These are phyloP conservation scores for Diachasma alloeum DNA, from an alignment of 1,140 invertebrate species.

Conservation along the genomic window DNA sequence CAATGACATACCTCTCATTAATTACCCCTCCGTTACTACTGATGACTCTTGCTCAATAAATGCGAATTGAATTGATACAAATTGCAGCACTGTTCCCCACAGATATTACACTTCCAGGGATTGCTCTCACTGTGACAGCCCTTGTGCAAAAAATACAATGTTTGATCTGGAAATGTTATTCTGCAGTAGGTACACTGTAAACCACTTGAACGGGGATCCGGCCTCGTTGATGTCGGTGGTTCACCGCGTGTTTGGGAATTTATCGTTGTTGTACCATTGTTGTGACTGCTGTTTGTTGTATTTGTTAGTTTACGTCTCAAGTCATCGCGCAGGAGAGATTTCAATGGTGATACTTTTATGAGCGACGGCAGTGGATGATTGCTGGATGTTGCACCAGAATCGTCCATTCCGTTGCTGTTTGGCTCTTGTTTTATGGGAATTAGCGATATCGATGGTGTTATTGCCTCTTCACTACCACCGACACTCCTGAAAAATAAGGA, in stretches of 20 bases:
- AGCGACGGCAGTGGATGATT: constrained; percentile 68
- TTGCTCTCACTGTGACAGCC: constrained; percentile 96
- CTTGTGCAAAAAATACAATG: constrained; percentile 96
- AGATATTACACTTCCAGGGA: constrained; percentile 98
- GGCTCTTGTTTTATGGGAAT: constrained; percentile 86
- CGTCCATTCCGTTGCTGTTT: constrained; percentile 64
- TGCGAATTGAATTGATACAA: constrained; percentile 97
- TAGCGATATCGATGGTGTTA: constrained; percentile 84
- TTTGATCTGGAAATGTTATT: constrained; percentile 94
- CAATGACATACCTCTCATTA: neutral
- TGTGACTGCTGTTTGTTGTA: constrained; percentile 60
- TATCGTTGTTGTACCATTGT: constrained; percentile 42
- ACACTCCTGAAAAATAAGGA: constrained; percentile 25
- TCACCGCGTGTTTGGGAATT: constrained; percentile 59
- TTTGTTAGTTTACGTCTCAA: constrained; percentile 78
- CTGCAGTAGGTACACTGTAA: constrained; percentile 88
- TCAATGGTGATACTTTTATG: constrained; percentile 83
- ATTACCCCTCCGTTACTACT: constrained; percentile 52
- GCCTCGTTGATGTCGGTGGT: constrained; percentile 61
- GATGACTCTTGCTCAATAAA: constrained; percentile 91
- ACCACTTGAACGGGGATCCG: constrained; percentile 62
- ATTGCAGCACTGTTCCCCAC: constrained; percentile 91
- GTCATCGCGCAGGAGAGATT: constrained; percentile 83
- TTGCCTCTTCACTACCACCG: constrained; percentile 55
- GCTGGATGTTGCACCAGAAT: constrained; percentile 69